Base-by-base conservation (phyloP, 2,797 vertebrate genomes). In the Alectoris magna region DNA sequence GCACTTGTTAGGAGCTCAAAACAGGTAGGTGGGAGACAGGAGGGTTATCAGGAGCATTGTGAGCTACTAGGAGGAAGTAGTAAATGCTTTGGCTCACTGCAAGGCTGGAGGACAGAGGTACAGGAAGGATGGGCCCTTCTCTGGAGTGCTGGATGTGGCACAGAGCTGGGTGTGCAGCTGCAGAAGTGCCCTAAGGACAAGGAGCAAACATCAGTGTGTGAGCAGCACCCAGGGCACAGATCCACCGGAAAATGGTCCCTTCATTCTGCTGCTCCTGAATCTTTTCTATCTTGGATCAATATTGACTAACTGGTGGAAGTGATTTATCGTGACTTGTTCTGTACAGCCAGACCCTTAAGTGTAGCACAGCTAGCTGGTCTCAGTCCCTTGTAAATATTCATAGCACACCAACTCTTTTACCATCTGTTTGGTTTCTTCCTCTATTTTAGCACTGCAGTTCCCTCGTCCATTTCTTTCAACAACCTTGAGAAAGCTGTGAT, bases 101-200 rank as follows among this genome's bases (percentile, higher is more conserved):
- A 43, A 63, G 58, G 38, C 24, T 69, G 69, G 66, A 62, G 66
- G 43, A 59, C 31, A 63, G 34, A 75, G 31, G 22, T 36, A 72
- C 0, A 0, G 56, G 58, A 92, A 77, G 34, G 66, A 31, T 4
- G 5, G 62, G 34, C 36, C 24, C 0, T 0, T 43, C 39, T 14
- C 39, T 36, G n/a, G 39, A 68, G 31, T 36, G 58, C 44, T 58
- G 41, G 44, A 48, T 38, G 34, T 3, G 7, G 56, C 55, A n/a
- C 38, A 77, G 41, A 69, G 67, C 41, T 49, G 58, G 64, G 56
- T 19, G 22, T 59, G 46, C 34, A 69, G 66, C 72, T 85, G 7
- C 36, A 18, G 58, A 83, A 84, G 51, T 21, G 4, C 67, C 17
- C 60, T 26, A 59, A 62, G 27, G 46, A 63, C 2, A 17, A 71